phyloP scores from a whole-genome alignment of 2,888 invertebrate genomes.

The Phortica okadai region DNA sequence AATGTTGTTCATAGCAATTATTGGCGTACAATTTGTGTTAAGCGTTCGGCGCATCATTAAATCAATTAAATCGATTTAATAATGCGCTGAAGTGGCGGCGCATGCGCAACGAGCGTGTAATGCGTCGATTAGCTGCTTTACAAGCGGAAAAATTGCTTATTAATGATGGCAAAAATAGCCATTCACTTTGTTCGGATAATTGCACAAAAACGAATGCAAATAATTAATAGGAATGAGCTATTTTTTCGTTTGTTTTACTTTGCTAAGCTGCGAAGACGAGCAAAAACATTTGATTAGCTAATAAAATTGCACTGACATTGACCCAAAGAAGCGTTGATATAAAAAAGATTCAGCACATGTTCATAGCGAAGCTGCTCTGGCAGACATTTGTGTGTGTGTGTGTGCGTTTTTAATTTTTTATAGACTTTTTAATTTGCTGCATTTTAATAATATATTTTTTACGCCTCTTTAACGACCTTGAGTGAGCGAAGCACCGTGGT shows the following conservation, averaged over 20 bases:
- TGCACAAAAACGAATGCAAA: not conserved
- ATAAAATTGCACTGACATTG: slow-evolving; percentile 29
- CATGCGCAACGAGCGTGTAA: not conserved
- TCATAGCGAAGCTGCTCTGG: not conserved
- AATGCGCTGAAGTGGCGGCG: not conserved
- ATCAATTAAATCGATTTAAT: not conserved
- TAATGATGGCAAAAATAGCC: not conserved
- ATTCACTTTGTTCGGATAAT: not conserved
- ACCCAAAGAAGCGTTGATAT: slow-evolving; percentile 19
- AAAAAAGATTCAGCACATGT: not conserved
- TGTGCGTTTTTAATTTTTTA: not conserved
- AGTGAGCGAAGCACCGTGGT: not conserved
- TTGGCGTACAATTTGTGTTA: too few species aligned
- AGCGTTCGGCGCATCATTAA: too few species aligned
- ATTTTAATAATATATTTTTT: not conserved
- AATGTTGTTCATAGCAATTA: too few species aligned
- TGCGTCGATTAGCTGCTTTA: not conserved
- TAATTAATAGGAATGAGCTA: not conserved
- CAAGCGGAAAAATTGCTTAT: not conserved
- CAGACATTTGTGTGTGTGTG: not conserved
- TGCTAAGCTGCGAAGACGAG: not conserved
- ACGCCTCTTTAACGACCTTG: not conserved
- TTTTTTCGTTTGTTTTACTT: not conserved
- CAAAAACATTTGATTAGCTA: not conserved
- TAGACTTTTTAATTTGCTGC: not conserved